Conservation (phyloP, 2,888 invertebrate genomes). For the Trachelus iudaicus region DNA sequence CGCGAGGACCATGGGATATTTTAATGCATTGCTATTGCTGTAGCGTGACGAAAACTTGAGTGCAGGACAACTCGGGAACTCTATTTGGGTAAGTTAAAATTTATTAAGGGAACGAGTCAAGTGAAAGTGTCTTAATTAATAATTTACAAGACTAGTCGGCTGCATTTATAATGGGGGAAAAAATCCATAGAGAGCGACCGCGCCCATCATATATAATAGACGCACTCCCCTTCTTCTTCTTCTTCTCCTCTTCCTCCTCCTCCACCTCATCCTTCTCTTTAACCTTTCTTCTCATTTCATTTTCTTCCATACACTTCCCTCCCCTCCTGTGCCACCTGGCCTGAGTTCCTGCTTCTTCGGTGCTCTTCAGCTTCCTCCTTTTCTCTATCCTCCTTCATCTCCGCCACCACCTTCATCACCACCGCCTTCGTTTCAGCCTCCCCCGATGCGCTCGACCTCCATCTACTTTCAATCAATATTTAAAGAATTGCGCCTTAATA, state of each 20-base stretch:
- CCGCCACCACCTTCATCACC: slow-evolving; percentile 27
- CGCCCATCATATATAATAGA: slow-evolving; percentile 64
- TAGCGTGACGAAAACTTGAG: too few species aligned
- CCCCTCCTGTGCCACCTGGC: neutral
- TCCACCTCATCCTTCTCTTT: neutral
- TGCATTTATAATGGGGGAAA: slow-evolving; percentile 58
- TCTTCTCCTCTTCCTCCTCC: neutral
- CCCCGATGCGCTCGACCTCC: neutral
- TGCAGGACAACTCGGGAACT: too few species aligned
- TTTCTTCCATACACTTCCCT: slow-evolving; percentile 22
- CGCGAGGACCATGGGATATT: too few species aligned
- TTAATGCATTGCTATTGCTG: too few species aligned
- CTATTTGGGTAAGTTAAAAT: too few species aligned
- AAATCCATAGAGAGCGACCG: slow-evolving; percentile 61
- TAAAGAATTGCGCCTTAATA: slow-evolving; percentile 65
- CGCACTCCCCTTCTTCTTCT: slow-evolving; percentile 47
- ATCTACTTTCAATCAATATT: slow-evolving; percentile 62
- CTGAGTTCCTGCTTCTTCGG: slow-evolving; percentile 38
- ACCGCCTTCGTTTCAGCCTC: slow-evolving; percentile 33
- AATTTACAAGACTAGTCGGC: slow-evolving; percentile 39
- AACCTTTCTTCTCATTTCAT: slow-evolving; percentile 49
- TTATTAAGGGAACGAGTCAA: too few species aligned
- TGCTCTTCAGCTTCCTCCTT: slow-evolving; percentile 44
- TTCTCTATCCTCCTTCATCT: slow-evolving; percentile 27
- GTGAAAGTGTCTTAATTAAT: slow-evolving; percentile 37